phyloP scores from a whole-genome alignment of 2,888 invertebrate species.

The Zaprionus lineosus region DNA sequence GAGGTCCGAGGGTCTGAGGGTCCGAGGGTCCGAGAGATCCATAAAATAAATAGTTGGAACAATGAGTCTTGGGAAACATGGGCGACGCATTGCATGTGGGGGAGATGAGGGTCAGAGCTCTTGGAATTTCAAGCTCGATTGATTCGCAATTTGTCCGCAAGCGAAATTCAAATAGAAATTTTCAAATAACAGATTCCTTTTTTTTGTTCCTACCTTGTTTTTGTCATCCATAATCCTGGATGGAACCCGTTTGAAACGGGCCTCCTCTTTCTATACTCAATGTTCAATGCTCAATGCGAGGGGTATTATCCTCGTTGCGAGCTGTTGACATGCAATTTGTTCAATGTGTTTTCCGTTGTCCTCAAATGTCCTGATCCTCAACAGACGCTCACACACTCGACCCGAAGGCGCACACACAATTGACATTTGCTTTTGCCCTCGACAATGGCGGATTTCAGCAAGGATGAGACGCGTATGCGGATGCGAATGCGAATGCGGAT shows the following conservation, averaged over 20 bases:
- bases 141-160: constrained; percentile 52
- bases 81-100: too few species aligned
- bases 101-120: constrained; percentile 10
- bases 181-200: constrained; percentile 8
- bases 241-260: constrained; percentile 9
- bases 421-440: constrained; percentile 62
- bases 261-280: constrained; percentile 1
- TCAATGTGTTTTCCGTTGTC: constrained; percentile 46
- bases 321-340: constrained; percentile 78
- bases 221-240: constrained; percentile 48
- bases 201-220: constrained; percentile 20
- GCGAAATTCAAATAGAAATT: constrained; percentile 24
- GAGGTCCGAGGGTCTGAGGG: too few species aligned
- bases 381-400: constrained; percentile 16
- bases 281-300: too few species aligned
- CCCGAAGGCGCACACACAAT: constrained; percentile 57
- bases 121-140: constrained; percentile 74
- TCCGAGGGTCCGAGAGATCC: constrained; percentile 15
- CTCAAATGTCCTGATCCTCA: constrained; percentile 42
- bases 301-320: constrained; percentile 58
- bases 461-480: too few species aligned
- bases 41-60: constrained; percentile 26
- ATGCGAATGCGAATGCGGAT: constrained; percentile 17
- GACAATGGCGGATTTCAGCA: constrained; percentile 68
- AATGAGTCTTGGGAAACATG: constrained; percentile 30